A percentile compares a stretch with the other conserved stretches of the same genome.
These are phyloP conservation scores for Buceros bicornis DNA, from an alignment of 2,797 vertebrate genomes.

Conservation along the genomic window DNA sequence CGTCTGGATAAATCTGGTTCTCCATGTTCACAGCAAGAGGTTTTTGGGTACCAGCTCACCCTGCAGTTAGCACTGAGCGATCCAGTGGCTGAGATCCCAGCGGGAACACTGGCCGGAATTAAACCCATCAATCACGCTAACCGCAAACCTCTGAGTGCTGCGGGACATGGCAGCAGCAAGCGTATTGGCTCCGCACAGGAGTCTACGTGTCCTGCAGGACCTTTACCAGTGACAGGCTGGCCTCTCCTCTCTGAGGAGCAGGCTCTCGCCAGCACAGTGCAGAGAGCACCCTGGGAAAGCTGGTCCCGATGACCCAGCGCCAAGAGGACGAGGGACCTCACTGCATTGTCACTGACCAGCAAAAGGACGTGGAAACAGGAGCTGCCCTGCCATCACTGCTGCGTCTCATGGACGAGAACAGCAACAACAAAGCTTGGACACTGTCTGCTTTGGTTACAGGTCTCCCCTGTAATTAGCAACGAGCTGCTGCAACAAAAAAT, in stretches of 20 bases:
- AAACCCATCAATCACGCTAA: not conserved
- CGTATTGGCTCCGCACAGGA: not conserved
- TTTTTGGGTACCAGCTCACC: not conserved
- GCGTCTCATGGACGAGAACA: not conserved
- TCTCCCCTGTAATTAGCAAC: slow-evolving; percentile 10
- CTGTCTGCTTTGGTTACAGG: not conserved
- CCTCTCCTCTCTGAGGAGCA: not conserved
- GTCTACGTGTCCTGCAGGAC: not conserved
- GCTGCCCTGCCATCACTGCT: not conserved
- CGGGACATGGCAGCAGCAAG: not conserved
- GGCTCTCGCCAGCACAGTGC: not conserved
- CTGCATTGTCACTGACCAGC: not conserved
- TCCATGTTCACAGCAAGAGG: not conserved
- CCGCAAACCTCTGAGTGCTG: not conserved
- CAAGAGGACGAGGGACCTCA: not conserved
- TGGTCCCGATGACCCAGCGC: not conserved
- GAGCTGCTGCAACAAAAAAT: not conserved
- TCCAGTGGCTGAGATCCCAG: not conserved
- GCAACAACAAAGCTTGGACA: not conserved
- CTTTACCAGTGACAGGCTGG: not conserved
- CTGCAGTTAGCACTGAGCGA: not conserved
- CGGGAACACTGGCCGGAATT: not conserved
- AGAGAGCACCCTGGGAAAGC: not conserved
- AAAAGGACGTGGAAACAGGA: not conserved
- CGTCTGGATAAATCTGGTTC: not conserved